phyloP scores from a whole-genome alignment of 2,888 invertebrate species.

The Coecobrya sp. region DNA sequence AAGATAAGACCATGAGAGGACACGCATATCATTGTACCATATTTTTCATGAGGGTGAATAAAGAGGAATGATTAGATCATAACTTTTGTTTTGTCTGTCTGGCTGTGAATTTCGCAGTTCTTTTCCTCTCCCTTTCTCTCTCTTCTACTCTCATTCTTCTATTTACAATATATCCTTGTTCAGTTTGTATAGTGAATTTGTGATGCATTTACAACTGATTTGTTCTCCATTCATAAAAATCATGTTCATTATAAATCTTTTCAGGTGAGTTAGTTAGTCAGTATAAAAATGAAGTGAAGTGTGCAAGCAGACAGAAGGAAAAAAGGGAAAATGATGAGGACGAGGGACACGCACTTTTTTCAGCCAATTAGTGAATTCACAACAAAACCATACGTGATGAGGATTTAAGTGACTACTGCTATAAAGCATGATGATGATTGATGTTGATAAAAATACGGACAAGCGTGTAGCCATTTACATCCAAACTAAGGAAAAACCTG shows the following conservation, averaged over 20 bases:
- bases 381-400: conserved; percentile 69
- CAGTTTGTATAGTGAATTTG: not conserved
- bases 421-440: conserved; percentile 67
- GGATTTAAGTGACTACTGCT: conserved; percentile 61
- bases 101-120: conserved; percentile 6
- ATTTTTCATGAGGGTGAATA: conserved; percentile 10
- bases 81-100: conserved; percentile 35
- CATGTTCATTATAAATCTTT: conserved; percentile 57
- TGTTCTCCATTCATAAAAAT: conserved; percentile 53
- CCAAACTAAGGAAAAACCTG: not conserved
- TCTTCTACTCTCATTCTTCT: conserved; percentile 25
- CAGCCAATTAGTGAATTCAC: conserved; percentile 75
- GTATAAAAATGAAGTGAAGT: not conserved
- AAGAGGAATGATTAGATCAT: conserved; percentile 10
- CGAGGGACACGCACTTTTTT: conserved; percentile 61
- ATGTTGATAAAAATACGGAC: conserved; percentile 66
- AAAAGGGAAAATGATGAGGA: conserved; percentile 23
- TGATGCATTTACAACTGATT: conserved; percentile 20
- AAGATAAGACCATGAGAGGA: not conserved
- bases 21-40: not conserved
- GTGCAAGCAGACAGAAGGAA: not conserved
- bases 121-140: conserved; percentile 52
- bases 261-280: conserved; percentile 19
- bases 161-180: conserved; percentile 39
- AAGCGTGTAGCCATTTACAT: conserved; percentile 1